These are phyloP conservation scores for Brachionus paranguensis DNA, from an alignment of 1,140 invertebrate genomes.

Conservation along the genomic window DNA sequence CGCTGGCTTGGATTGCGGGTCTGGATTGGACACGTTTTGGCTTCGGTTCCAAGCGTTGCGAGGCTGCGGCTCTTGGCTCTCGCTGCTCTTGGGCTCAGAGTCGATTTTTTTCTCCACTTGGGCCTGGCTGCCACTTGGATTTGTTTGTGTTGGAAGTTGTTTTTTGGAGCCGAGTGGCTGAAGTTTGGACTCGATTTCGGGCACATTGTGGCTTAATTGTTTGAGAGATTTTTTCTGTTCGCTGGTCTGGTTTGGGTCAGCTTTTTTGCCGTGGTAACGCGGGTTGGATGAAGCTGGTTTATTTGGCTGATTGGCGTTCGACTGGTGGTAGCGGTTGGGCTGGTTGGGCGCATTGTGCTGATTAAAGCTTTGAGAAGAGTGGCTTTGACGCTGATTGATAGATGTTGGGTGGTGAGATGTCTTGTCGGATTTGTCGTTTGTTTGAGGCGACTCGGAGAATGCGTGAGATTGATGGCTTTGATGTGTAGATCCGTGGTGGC, in stretches of 20 bases:
- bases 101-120: neutral
- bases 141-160: neutral
- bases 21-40: neutral
- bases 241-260: neutral
- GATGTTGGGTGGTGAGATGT: neutral
- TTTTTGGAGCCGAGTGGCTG: neutral
- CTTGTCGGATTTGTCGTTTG: neutral
- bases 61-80: neutral
- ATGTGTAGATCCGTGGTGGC: neutral
- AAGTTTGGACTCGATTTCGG: constrained; percentile 33
- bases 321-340: neutral
- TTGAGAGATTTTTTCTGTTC: constrained; percentile 9
- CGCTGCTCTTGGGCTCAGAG: neutral
- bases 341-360: neutral
- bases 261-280: neutral
- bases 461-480: neutral
- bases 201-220: constrained; percentile 33
- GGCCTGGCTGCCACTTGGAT: neutral
- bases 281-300: neutral
- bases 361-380: neutral
- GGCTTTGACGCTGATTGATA: neutral
- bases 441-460: neutral
- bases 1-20: neutral
- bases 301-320: neutral
- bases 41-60: neutral